These are phyloP conservation scores for Ophiothrix spiculata DNA, from an alignment of 35 echinoderm and acorn worm species.

Conservation along the genomic window DNA sequence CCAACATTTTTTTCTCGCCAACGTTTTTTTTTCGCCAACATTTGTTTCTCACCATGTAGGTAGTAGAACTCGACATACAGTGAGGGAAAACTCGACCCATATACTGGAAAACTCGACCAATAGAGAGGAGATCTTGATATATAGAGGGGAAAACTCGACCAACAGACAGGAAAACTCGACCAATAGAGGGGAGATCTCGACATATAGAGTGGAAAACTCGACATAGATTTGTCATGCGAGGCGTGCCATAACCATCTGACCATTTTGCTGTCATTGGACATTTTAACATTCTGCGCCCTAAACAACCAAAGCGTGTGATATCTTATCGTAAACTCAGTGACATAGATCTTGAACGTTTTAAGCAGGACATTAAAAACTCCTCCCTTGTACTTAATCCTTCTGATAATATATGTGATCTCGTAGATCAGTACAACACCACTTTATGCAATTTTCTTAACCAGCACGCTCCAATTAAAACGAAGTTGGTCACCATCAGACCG, in stretches of 20 bases:
- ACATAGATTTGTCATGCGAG: no score
- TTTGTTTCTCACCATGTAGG: no score
- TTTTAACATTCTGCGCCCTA: not conserved
- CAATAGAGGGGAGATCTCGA: no score
- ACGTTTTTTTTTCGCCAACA: no score
- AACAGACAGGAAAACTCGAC: no score
- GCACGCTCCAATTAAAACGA: conserved; percentile 12
- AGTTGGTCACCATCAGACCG: not conserved
- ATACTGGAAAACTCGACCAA: no score
- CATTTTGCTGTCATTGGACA: not conserved
- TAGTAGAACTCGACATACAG: no score
- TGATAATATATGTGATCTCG: not conserved
- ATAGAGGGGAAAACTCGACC: no score
- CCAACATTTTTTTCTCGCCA: no score
- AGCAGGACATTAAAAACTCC: not conserved
- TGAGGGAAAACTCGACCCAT: no score
- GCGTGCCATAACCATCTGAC: not conserved
- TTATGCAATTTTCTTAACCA: conserved; percentile 14
- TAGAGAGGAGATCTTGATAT: no score
- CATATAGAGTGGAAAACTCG: no score
- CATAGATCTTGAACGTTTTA: not conserved
- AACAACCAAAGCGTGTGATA: not conserved
- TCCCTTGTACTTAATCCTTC: not conserved
- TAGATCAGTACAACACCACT: not conserved
- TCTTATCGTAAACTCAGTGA: not conserved